Conservation (phyloP, 2,113 vertebrate genomes). For the Mungos mungo region DNA sequence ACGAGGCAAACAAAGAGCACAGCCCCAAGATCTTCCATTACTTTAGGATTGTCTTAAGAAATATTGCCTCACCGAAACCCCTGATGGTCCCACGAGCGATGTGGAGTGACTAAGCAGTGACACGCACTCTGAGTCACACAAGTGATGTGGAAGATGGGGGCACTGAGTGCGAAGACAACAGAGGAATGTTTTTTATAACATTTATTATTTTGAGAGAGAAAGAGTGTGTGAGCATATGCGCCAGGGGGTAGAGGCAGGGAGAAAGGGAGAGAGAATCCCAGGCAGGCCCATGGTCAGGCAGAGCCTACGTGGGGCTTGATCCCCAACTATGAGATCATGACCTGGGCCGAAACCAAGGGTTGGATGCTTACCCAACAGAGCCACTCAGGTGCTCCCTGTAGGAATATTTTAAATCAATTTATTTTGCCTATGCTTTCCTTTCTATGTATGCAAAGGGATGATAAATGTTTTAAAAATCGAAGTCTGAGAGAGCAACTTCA, state of each 20-base stretch:
- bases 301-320: too few relatives aligned
- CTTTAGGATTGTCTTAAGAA: background rate
- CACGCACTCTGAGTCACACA: background rate
- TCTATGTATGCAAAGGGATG: background rate
- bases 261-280: too few relatives aligned
- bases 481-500: conserved; percentile 4
- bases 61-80: background rate
- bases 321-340: too few relatives aligned
- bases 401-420: background rate
- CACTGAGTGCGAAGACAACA: background rate
- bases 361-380: too few relatives aligned
- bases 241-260: too few relatives aligned
- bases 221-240: too few relatives aligned
- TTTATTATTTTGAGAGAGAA: too few relatives aligned
- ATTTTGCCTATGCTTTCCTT: background rate
- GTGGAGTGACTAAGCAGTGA: background rate
- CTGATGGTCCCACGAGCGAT: background rate
- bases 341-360: too few relatives aligned
- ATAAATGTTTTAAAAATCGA: conserved; percentile 4
- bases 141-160: background rate
- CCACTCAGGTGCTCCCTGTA: background rate
- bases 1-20: background rate
- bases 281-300: too few relatives aligned
- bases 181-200: background rate
- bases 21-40: background rate